Conservation (phyloP, 2,888 invertebrate species). For the Chamaedrilus cognettii region DNA sequence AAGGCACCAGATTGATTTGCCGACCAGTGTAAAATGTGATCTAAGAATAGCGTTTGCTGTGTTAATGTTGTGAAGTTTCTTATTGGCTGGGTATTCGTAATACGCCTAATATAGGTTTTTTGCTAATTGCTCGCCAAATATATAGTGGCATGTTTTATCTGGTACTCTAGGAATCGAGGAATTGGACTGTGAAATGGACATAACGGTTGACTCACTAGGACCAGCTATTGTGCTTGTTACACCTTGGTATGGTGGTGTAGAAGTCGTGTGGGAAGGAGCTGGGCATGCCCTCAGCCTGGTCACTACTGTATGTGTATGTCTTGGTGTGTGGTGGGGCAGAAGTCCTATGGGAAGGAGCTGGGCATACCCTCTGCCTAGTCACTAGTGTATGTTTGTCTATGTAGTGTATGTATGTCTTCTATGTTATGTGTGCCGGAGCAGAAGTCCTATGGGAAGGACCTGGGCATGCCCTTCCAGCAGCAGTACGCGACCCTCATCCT, state of each 20-base stretch:
- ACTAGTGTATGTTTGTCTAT: not conserved
- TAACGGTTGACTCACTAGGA: too few relatives aligned
- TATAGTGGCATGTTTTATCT: too few relatives aligned
- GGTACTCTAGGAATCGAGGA: too few relatives aligned
- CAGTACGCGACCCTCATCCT: slow-evolving; percentile 84
- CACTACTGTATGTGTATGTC: not conserved
- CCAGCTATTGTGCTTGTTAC: too few relatives aligned
- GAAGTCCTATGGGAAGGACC: slow-evolving; percentile 76
- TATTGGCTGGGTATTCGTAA: too few relatives aligned
- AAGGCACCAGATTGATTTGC: too few relatives aligned
- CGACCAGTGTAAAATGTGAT: too few relatives aligned
- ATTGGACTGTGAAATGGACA: too few relatives aligned
- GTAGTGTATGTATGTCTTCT: slow-evolving; percentile 17
- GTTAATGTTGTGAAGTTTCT: too few relatives aligned
- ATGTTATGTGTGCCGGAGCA: slow-evolving; percentile 38
- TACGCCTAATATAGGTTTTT: too few relatives aligned
- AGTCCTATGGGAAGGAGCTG: slow-evolving; percentile 77
- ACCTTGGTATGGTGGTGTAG: too few relatives aligned
- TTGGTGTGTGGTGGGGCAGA: slow-evolving; percentile 58
- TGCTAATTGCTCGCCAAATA: too few relatives aligned
- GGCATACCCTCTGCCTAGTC: slow-evolving; percentile 87
- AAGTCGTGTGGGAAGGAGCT: slow-evolving; percentile 78
- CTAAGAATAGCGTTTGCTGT: slow-evolving; percentile 11
- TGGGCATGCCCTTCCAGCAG: slow-evolving; percentile 85
- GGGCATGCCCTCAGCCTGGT: slow-evolving; percentile 84